Conservation (phyloP, 2,797 vertebrate species). For the Rhinatrema bivittatum region DNA sequence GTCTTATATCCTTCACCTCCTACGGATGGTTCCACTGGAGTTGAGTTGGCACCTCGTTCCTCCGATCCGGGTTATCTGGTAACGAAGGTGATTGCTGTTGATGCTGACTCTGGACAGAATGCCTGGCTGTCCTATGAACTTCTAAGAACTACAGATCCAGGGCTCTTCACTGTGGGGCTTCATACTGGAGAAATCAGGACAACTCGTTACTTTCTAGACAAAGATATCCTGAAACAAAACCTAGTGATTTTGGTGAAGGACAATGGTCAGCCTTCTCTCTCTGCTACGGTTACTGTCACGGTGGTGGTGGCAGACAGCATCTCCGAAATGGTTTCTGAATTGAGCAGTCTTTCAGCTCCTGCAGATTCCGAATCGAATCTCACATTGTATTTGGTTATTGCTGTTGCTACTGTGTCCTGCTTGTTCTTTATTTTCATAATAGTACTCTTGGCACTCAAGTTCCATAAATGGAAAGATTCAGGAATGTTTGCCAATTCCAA, state of each 20-base stretch:
- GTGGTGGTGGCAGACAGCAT: conserved; percentile 64
- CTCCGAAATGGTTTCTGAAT: conserved; percentile 20
- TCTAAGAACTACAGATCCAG: conserved; percentile 52
- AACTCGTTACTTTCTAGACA: conserved; percentile 35
- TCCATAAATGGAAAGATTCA: no score
- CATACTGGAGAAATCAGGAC: conserved; percentile 59
- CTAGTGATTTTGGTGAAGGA: conserved; percentile 43
- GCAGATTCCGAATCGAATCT: conserved; percentile 3
- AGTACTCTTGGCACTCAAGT: neutral
- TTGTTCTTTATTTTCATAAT: conserved; percentile 35
- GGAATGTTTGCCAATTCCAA: no score
- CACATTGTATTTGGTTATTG: conserved; percentile 29
- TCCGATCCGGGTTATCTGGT: conserved; percentile 47
- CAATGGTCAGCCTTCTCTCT: conserved; percentile 39
- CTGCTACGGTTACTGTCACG: conserved; percentile 48
- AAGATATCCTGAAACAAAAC: conserved; percentile 39
- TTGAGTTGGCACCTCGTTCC: conserved; percentile 32
- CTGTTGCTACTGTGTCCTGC: conserved; percentile 24
- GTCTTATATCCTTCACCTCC: conserved; percentile 39
- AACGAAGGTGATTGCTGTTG: conserved; percentile 74
- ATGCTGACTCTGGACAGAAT: conserved; percentile 76
- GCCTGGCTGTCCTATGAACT: conserved; percentile 74
- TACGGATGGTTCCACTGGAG: conserved; percentile 6
- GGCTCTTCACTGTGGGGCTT: conserved; percentile 17
- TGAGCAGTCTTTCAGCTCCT: conserved; percentile 8